Evolutionary conservation across 2,113 vertebrate genomes (phyloP), one percentile per base, ranked within the genome.

Genomic region (Rhegmatorhina hoffmannsi): DNA sequence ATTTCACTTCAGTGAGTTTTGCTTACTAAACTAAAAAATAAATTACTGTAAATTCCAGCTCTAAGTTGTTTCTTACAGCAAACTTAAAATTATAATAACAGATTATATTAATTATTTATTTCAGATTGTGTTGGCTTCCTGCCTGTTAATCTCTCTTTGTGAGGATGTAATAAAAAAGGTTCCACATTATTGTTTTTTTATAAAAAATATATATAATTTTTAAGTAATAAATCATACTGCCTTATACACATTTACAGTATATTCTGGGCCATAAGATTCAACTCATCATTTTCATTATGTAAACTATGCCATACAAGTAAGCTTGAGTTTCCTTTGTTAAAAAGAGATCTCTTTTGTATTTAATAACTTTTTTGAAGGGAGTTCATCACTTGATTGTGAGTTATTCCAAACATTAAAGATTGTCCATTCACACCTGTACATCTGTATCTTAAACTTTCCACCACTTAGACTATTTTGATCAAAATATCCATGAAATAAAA

Each of bases 231-330:
- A n/a, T 34, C 24, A n/a, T 49, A 40, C 13, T 49, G 47, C 6
- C 9, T 56, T 43, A 36, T 47, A 56, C 5, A 46, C 7, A 72
- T 11, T 0, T 0, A 75, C 17, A 84, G 17, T 62, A 67, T 26
- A 69, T 13, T 38, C 19, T 28, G 47, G 24, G 68, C 20, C 20
- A 84, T 1, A 49, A 18, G 80, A 59, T 55, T 55, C 44, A 40
- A 11, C 31, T 55, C 5, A 1, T 5, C 11, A 36, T 50, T 84
- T 77, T 50, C 25, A 23, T n/a, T 50, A 66, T 3, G 7, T 40
- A 26, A 63, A 31, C 28, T 64, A 52, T 11, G 21, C 2, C 8
- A 55, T 33, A 6, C 7, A 6, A 67, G 4, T 16, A 47, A 68
- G 2, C 23, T 17, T 69, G 15, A 56, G 7, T 33, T 81, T 56